These are phyloP conservation scores for Romanogobio albipinnatus DNA, from an alignment of 2,113 vertebrate genomes.

Conservation along the genomic window DNA sequence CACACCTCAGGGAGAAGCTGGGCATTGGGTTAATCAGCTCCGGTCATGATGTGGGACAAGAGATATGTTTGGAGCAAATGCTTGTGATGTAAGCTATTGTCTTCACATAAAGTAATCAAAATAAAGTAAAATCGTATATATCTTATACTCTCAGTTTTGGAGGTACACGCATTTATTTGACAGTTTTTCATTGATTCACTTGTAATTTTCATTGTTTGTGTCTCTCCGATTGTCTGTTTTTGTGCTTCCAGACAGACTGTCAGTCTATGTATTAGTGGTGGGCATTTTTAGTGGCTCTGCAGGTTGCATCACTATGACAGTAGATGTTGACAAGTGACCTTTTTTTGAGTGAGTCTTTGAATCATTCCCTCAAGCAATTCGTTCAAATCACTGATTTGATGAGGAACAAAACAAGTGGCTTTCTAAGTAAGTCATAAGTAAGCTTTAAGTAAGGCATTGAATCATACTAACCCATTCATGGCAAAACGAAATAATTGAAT, in stretches of 20 bases:
- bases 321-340: background rate
- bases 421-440: too few species aligned
- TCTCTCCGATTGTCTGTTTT: background rate
- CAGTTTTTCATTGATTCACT: background rate
- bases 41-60: constrained; percentile 16
- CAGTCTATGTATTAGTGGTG: background rate
- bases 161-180: background rate
- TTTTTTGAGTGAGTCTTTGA: background rate
- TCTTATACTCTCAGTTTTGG: background rate
- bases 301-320: background rate
- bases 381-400: background rate
- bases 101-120: background rate
- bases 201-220: background rate
- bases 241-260: constrained; percentile 1
- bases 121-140: background rate
- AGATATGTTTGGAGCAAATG: constrained; percentile 15
- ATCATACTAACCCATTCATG: background rate
- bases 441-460: background rate
- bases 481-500: background rate
- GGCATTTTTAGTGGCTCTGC: background rate
- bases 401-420: background rate
- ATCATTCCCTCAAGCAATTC: background rate
- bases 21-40: constrained; percentile 8
- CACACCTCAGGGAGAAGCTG: constrained; percentile 56
- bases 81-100: background rate